A percentile compares a stretch with the other conserved stretches of the same genome.
These are phyloP conservation scores for Hirtodrosophila duncani DNA, from an alignment of 2,888 invertebrate species.

Conservation along the genomic window DNA sequence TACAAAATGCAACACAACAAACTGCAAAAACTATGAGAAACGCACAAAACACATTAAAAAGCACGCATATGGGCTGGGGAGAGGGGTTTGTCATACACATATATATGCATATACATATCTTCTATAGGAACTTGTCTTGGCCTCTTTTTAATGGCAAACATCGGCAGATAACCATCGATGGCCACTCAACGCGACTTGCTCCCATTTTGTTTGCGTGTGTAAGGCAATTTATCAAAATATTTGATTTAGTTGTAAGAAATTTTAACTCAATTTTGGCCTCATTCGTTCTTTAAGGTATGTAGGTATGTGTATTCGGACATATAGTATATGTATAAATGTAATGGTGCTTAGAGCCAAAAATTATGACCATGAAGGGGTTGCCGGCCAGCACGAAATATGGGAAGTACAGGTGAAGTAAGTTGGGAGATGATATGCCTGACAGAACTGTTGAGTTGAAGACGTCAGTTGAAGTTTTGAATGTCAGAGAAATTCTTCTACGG, in stretches of 20 bases:
- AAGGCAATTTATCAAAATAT: slow-evolving; percentile 65
- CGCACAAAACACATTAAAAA: slow-evolving; percentile 39
- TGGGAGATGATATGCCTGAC: no score
- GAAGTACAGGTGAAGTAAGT: no score
- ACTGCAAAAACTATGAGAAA: slow-evolving; percentile 34
- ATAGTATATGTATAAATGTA: slow-evolving; percentile 18
- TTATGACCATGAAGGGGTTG: no score
- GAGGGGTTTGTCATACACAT: neutral
- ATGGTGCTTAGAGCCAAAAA: no score
- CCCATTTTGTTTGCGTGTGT: slow-evolving; percentile 65
- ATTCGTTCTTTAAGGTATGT: neutral
- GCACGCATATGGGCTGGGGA: slow-evolving; percentile 41
- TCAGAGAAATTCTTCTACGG: neutral
- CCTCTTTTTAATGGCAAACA: slow-evolving; percentile 47
- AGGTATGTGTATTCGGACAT: neutral
- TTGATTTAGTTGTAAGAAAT: slow-evolving; percentile 66
- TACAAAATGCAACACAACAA: slow-evolving; percentile 22
- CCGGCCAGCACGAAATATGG: no score
- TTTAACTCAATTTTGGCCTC: slow-evolving; percentile 47
- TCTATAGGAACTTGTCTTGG: slow-evolving; percentile 42
- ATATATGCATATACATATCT: no score
- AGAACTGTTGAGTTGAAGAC: no score
- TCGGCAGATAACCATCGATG: slow-evolving; percentile 59
- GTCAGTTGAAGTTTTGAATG: no score
- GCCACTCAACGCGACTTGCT: slow-evolving; percentile 38